These are phyloP conservation scores for Tribolium freemani DNA, from an alignment of 2,888 invertebrate species.

Conservation along the genomic window DNA sequence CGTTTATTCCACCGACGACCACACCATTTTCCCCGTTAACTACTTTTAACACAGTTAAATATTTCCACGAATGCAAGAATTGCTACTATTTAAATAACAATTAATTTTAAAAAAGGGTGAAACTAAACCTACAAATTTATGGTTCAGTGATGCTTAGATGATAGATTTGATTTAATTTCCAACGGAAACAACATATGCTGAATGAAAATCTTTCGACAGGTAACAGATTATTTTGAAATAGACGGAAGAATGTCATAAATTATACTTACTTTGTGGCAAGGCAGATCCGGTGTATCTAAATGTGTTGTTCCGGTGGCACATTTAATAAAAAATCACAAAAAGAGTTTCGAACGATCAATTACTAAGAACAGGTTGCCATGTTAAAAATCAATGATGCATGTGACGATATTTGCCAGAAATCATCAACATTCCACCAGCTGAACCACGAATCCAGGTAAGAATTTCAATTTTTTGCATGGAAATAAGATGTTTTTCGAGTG, in stretches of 20 bases:
- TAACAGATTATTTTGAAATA: background rate
- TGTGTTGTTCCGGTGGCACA: slow-evolving; percentile 12
- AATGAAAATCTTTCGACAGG: background rate
- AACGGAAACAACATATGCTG: background rate
- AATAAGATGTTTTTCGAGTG: slow-evolving; percentile 16
- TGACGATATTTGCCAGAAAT: slow-evolving; percentile 19
- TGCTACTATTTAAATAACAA: no score
- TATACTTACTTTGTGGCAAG: background rate
- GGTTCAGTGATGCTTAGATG: background rate
- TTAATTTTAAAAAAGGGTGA: no score
- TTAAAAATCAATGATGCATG: slow-evolving; percentile 30
- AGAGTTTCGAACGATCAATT: slow-evolving; percentile 18
- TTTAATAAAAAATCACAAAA: slow-evolving; percentile 2
- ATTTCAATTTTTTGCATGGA: slow-evolving; percentile 4
- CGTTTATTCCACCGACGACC: slow-evolving; percentile 35
- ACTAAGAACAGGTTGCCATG: slow-evolving; percentile 16
- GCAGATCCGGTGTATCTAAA: background rate
- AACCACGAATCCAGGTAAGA: slow-evolving; percentile 4
- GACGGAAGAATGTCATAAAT: background rate
- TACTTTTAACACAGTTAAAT: background rate
- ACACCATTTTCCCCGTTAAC: background rate
- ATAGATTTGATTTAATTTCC: background rate
- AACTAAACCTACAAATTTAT: background rate
- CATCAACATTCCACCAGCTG: slow-evolving; percentile 1
- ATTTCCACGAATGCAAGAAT: background rate